phyloP scores from a whole-genome alignment of 2,797 vertebrate species.

The Pangasius krempfi region DNA sequence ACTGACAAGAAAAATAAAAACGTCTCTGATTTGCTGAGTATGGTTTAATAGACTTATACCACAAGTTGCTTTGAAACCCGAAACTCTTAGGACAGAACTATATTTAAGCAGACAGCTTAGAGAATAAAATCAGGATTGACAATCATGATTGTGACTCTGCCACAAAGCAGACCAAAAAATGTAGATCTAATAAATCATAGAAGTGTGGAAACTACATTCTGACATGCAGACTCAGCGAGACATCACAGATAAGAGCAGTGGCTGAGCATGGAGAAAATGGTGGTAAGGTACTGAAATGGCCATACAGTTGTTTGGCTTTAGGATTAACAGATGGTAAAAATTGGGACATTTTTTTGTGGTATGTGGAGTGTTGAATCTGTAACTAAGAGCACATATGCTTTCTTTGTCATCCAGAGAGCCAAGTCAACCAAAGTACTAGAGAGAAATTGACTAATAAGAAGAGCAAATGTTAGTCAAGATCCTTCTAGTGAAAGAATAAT shows the following conservation, averaged over 20 bases:
- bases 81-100: conserved; percentile 28
- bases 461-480: conserved; percentile 23
- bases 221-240: conserved; percentile 11
- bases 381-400: conserved; percentile 9
- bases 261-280: neutral
- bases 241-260: conserved; percentile 29
- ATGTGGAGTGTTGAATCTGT: conserved; percentile 16
- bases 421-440: neutral
- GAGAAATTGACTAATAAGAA: conserved; percentile 15
- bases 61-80: conserved; percentile 51
- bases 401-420: conserved; percentile 7
- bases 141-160: conserved; percentile 63
- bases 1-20: conserved; percentile 69
- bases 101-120: conserved; percentile 48
- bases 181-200: conserved; percentile 30
- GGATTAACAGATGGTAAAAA: conserved; percentile 27
- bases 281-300: neutral
- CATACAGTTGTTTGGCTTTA: conserved; percentile 29
- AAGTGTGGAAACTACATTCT: conserved; percentile 23
- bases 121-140: conserved; percentile 62
- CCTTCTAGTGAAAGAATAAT: neutral
- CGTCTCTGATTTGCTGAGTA: conserved; percentile 52
- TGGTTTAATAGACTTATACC: conserved; percentile 64
- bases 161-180: conserved; percentile 68
- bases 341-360: conserved; percentile 7